Conservation (phyloP, 2,888 invertebrate species). For the Subacronicta megacephala region DNA sequence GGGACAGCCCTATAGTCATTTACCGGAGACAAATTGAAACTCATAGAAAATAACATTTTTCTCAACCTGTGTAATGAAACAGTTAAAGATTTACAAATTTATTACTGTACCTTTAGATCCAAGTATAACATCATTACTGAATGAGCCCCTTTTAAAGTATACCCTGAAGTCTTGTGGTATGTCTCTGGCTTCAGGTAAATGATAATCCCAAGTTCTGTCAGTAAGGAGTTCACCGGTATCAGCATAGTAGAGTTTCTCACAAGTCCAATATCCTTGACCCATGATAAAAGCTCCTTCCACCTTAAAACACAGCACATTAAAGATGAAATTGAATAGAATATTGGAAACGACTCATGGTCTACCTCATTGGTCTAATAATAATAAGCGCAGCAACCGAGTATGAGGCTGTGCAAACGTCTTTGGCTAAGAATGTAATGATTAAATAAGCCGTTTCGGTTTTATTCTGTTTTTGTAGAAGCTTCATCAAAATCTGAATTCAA, state of each 20-base stretch:
- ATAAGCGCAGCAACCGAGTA: too few relatives aligned
- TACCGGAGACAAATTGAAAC: too few relatives aligned
- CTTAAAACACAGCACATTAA: too few relatives aligned
- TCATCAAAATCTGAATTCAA: neutral
- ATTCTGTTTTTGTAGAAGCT: too few relatives aligned
- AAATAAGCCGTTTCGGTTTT: too few relatives aligned
- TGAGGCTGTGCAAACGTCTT: too few relatives aligned
- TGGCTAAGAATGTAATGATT: too few relatives aligned
- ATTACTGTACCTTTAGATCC: conserved; percentile 53
- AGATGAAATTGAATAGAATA: too few relatives aligned
- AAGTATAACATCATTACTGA: conserved; percentile 90
- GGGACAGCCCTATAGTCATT: too few relatives aligned
- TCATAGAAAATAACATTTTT: neutral
- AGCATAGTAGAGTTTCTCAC: conserved; percentile 91
- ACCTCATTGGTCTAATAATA: too few relatives aligned
- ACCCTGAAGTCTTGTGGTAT: conserved; percentile 93
- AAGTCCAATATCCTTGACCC: conserved; percentile 93
- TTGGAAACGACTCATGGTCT: too few relatives aligned
- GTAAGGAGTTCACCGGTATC: conserved; percentile 91
- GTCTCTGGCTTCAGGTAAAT: conserved; percentile 92
- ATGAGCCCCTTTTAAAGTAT: conserved; percentile 90
- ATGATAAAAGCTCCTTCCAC: conserved; percentile 93
- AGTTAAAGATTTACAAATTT: neutral
- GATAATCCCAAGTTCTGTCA: conserved; percentile 94
- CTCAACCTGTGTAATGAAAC: too few relatives aligned